Evolutionary conservation across 2,888 invertebrate genomes (phyloP).

Genomic region (Stramonita haemastoma): DNA sequence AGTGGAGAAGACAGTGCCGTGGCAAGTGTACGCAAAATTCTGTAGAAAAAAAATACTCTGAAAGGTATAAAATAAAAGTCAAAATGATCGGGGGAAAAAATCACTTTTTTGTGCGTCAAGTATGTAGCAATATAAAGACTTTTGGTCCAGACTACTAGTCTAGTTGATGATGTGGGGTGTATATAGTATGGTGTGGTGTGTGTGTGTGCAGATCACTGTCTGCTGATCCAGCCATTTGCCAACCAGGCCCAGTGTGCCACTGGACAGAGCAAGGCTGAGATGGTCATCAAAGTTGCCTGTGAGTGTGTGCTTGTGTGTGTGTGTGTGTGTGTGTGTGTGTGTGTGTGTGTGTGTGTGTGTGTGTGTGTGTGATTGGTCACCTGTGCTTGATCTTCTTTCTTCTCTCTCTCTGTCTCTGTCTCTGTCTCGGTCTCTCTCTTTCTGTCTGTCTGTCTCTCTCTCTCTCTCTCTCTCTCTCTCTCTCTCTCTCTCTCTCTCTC

Average conservation of each 20-base stretch:
- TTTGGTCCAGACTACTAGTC: no score
- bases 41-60: no score
- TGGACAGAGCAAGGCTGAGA: slow-evolving; percentile 74
- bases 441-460: background rate
- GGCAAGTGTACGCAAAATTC: no score
- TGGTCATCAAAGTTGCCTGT: slow-evolving; percentile 76
- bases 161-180: no score
- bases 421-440: background rate
- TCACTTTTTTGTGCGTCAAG: no score
- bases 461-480: background rate
- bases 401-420: background rate
- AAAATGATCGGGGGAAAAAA: no score
- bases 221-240: slow-evolving; percentile 73
- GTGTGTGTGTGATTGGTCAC: background rate
- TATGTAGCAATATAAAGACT: no score
- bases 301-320: slow-evolving; percentile 48
- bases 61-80: no score
- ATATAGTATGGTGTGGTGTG: background rate
- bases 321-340: background rate
- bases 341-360: background rate
- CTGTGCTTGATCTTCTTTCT: background rate
- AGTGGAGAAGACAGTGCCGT: no score
- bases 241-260: slow-evolving; percentile 73
- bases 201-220: slow-evolving; percentile 66
- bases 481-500: background rate